phyloP scores from a whole-genome alignment of 2,888 invertebrate genomes.

The Bursaphelenchus okinawaensis region DNA sequence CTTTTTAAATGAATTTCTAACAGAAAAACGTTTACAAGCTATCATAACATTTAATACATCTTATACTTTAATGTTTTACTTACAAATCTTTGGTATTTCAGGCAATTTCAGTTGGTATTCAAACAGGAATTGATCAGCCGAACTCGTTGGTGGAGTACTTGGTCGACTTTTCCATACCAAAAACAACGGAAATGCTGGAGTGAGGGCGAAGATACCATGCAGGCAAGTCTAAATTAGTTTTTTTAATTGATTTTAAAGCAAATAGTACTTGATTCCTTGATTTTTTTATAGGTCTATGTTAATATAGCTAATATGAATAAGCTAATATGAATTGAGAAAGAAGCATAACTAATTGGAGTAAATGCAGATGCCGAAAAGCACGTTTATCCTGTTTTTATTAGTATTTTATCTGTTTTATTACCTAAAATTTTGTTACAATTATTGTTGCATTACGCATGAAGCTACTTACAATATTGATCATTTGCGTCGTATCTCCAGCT shows the following conservation, averaged over 20 bases:
- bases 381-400: too few species aligned
- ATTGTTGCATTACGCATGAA: too few species aligned
- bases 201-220: background rate
- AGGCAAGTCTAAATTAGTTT: constrained; percentile 6
- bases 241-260: too few species aligned
- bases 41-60: too few species aligned
- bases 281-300: too few species aligned
- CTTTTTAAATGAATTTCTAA: background rate
- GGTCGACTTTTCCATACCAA: constrained; percentile 3
- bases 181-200: constrained; percentile 2
- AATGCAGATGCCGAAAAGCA: background rate
- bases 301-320: too few species aligned
- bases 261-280: background rate
- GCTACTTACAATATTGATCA: background rate
- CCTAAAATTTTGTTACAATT: too few species aligned
- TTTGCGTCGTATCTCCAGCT: background rate
- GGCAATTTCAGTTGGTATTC: background rate
- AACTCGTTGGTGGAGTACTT: background rate
- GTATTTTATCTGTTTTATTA: too few species aligned
- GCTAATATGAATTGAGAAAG: too few species aligned
- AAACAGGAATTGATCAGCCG: constrained; percentile 1
- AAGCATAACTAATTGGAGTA: too few species aligned
- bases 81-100: background rate
- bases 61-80: background rate
- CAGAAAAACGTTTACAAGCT: background rate